These are phyloP conservation scores for Desoria tigrina DNA, from an alignment of 2,888 invertebrate genomes.

Conservation along the genomic window DNA sequence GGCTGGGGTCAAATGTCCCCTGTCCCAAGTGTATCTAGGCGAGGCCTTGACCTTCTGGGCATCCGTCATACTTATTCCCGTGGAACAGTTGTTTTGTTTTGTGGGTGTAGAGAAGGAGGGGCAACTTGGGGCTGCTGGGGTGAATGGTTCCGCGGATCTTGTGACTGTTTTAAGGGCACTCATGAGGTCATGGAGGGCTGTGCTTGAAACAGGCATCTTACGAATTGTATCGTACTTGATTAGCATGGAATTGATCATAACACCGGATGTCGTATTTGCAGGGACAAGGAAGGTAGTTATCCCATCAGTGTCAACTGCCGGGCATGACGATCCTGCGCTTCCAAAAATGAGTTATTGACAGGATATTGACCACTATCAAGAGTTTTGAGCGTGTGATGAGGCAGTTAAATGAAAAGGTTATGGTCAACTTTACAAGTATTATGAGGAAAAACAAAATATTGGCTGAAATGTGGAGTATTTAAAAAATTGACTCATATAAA, in stretches of 20 bases:
- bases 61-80: conserved; percentile 26
- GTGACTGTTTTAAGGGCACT: conserved; percentile 26
- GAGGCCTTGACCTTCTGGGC: conserved; percentile 29
- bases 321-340: no score
- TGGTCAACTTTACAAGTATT: no score
- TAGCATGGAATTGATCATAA: conserved; percentile 26
- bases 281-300: conserved; percentile 24
- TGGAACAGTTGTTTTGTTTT: conserved; percentile 17
- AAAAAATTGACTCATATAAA: no score
- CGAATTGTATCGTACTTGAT: conserved; percentile 29
- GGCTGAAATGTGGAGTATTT: no score
- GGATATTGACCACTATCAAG: no score
- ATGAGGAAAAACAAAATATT: no score
- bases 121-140: background rate
- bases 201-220: conserved; percentile 29
- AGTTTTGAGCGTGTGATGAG: no score
- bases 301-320: conserved; percentile 1
- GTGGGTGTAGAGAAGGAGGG: background rate
- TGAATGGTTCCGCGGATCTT: conserved; percentile 16
- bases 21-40: conserved; percentile 35
- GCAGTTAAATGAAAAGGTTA: no score
- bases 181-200: conserved; percentile 25
- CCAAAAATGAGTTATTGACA: no score
- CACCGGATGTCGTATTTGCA: conserved; percentile 21
- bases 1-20: conserved; percentile 45